Conservation (phyloP, 2,113 vertebrate genomes). For the Heliornis fulica region DNA sequence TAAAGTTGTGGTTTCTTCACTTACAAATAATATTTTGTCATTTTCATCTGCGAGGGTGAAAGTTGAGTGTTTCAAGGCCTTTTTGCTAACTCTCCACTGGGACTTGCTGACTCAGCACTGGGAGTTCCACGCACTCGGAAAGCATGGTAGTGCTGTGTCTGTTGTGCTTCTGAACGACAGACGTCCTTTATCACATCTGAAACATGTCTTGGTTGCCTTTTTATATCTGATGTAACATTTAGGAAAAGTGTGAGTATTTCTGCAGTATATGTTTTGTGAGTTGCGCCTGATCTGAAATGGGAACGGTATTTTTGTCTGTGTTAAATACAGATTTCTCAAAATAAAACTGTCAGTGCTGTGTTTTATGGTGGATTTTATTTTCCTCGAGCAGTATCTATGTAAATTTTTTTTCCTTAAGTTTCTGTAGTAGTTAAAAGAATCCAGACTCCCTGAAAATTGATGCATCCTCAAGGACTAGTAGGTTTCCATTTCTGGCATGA, state of each 20-base stretch:
- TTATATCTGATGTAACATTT: neutral
- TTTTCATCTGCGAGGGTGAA: neutral
- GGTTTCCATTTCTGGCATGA: constrained; percentile 55
- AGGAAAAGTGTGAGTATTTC: neutral
- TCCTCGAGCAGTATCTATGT: neutral
- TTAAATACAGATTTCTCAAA: constrained; percentile 55
- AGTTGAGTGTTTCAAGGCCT: neutral
- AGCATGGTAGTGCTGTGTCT: neutral
- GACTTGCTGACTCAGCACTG: neutral
- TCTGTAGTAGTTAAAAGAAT: constrained; percentile 47
- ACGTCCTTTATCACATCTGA: neutral
- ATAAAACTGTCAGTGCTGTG: constrained; percentile 21
- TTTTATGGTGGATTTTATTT: constrained; percentile 29
- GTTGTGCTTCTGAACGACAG: neutral
- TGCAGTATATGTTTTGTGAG: neutral
- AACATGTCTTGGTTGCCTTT: neutral
- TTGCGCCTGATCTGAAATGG: constrained; percentile 18
- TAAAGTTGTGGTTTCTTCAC: neutral
- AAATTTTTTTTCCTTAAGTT: constrained; percentile 6
- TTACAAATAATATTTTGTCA: neutral
- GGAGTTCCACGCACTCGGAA: neutral
- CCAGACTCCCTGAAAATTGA: constrained; percentile 46
- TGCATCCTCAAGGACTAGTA: constrained; percentile 56
- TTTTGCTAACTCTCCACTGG: neutral
- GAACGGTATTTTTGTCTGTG: constrained; percentile 9